Percentiles rank a stretch among this genome's conserved stretches.
These are phyloP conservation scores for Drosophila persimilis DNA, from an alignment of 1,140 invertebrate genomes.

Conservation along the genomic window DNA sequence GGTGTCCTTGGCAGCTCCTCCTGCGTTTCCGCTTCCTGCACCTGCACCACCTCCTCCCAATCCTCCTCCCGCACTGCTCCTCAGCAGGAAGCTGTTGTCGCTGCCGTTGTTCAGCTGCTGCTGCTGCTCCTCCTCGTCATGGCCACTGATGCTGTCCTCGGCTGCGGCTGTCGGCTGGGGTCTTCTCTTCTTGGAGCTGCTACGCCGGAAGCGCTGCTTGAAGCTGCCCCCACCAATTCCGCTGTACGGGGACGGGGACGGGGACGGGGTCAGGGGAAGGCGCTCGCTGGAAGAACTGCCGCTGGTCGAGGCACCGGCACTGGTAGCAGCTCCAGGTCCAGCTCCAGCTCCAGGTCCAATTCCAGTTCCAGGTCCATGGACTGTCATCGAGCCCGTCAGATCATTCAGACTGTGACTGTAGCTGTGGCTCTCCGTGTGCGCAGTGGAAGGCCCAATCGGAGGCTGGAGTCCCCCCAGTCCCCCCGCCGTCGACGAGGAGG, in stretches of 20 bases:
- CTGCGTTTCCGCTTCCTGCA: constrained; percentile 8
- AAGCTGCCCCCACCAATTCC: constrained; percentile 52
- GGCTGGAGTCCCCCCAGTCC: constrained; percentile 35
- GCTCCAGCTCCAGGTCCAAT: background rate
- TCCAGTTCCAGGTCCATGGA: too few species aligned
- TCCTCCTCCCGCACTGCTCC: background rate
- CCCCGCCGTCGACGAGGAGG: constrained; percentile 51
- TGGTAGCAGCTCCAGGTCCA: background rate
- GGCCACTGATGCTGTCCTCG: constrained; percentile 33
- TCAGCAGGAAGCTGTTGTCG: constrained; percentile 61
- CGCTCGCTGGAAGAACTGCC: constrained; percentile 66
- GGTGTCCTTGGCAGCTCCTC: constrained; percentile 84
- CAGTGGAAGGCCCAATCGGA: background rate
- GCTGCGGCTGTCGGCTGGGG: constrained; percentile 4
- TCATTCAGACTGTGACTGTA: constrained; percentile 54
- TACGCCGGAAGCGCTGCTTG: constrained; percentile 76
- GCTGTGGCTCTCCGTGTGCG: constrained; percentile 37
- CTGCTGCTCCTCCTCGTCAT: constrained; percentile 56
- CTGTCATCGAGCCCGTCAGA: constrained; percentile 21
- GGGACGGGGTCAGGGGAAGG: constrained; percentile 41
- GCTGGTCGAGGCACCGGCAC: constrained; percentile 51
- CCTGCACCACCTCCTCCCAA: background rate
- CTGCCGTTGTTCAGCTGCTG: constrained; percentile 72
- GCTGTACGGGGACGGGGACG: constrained; percentile 7
- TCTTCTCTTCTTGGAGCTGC: constrained; percentile 73